Conservation (phyloP, 2,113 vertebrate species). For the Calidris pugnax region DNA sequence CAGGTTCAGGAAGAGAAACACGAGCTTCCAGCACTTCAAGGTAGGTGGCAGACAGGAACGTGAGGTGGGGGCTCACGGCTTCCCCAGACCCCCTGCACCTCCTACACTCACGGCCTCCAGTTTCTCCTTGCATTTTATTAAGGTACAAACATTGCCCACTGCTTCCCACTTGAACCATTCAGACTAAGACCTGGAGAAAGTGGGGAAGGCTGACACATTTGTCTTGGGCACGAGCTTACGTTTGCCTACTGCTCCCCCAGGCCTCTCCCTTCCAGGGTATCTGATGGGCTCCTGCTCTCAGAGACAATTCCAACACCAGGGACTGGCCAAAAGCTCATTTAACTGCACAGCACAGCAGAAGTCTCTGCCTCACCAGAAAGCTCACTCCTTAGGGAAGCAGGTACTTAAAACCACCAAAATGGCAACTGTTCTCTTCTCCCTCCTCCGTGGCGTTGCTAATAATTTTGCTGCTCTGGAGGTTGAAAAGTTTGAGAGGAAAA, state of each 20-base stretch:
- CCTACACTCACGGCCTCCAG: not conserved
- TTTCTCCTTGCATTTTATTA: not conserved
- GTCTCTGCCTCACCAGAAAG: not conserved
- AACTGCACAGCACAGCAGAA: not conserved
- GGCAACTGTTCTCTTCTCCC: not conserved
- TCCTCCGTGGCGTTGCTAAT: not conserved
- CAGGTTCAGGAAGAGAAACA: conserved; percentile 76
- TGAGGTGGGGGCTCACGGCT: rapidly evolving
- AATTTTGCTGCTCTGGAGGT: not conserved
- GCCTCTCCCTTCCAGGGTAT: not conserved
- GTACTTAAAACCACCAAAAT: not conserved
- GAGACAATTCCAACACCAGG: not conserved
- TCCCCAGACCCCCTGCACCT: not conserved
- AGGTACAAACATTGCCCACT: not conserved
- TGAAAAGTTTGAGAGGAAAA: not conserved
- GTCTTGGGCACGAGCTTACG: not conserved
- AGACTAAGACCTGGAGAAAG: not conserved
- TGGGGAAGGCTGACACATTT: not conserved
- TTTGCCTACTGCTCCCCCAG: not conserved
- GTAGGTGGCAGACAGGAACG: conserved; percentile 53
- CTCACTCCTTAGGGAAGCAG: not conserved
- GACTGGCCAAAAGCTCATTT: not conserved
- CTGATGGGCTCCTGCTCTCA: not conserved
- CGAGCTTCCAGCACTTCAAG: conserved; percentile 88
- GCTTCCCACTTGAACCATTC: not conserved